Base-by-base conservation (phyloP, 2,888 invertebrate genomes). In the Iphiclides podalirius region DNA sequence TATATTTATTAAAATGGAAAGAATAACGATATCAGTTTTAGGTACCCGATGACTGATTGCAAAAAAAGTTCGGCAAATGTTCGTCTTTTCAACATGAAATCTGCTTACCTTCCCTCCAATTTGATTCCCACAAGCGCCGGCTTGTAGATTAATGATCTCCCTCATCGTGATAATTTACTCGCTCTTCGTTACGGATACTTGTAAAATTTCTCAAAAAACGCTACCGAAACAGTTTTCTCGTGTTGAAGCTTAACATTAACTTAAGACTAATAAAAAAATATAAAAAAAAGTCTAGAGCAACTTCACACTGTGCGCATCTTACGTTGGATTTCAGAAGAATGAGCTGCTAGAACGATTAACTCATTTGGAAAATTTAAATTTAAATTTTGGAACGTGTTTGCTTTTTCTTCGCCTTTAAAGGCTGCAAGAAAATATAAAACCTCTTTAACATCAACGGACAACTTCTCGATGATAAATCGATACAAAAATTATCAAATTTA, bases 101-200 rank as follows among this genome's bases (percentile, higher is more conserved):
- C n/a, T 12, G 4, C 38, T 81, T 73, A 94, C 94, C 91, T 85
- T 85, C 55, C 79, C 85, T 56, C 85, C 85, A 43, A 85, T 80
- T 60, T 84, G 83, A 62, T 85, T 85, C 57, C 94, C 94, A 76
- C 94, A 94, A 75, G 94, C 93, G 63, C 94, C 94, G 63, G 91
- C 93, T 83, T 94, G 94, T 60, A 94, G 85, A 68, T 93, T 93
- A 57, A 94, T 93, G 70, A 94, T 94, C 86, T 94, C 94, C 78
- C 94, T 91, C 94, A 94, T 94, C 79, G 88, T 90, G 76, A 52
- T 37, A 79, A 79, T 76, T 79, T 77, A 72, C 63, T 54, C 12
- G 53, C 39, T 56, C 52, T 16, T 57, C 58, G 42, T 34, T 42
- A 16, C 57, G 53, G 61, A 57, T 61, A 84, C 84, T 85, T 75